Evolutionary conservation across 2,888 invertebrate genomes (phyloP).

Genomic region (Campoplex capitator): DNA sequence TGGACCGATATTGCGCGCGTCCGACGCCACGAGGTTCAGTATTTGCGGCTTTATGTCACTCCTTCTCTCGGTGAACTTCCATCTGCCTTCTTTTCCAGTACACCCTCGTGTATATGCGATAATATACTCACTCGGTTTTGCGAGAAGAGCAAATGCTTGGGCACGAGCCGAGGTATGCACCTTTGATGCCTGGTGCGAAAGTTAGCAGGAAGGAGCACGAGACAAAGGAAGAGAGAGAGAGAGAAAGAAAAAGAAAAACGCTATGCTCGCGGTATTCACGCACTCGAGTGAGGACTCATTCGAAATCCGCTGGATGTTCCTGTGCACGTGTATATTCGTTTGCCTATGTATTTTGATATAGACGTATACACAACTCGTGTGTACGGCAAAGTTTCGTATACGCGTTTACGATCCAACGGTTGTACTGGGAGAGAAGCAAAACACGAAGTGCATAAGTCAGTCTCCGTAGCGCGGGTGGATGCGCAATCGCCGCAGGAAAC

Average conservation of each 20-base stretch:
- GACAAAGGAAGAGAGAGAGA: constrained; percentile 17
- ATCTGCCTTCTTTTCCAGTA: constrained; percentile 28
- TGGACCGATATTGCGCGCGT: constrained; percentile 44
- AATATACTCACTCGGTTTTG: constrained; percentile 59
- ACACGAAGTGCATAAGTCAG: constrained; percentile 74
- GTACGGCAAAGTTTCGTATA: constrained; percentile 48
- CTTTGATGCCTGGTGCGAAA: constrained; percentile 36
- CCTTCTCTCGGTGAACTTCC: constrained; percentile 49
- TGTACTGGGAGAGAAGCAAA: constrained; percentile 44
- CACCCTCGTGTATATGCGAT: constrained; percentile 43
- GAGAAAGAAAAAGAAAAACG: neutral
- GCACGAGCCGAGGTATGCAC: constrained; percentile 52
- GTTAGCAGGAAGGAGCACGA: neutral
- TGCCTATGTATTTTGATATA: constrained; percentile 28
- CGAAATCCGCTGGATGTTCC: constrained; percentile 56
- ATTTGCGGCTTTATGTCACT: constrained; percentile 66
- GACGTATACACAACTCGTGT: constrained; percentile 7
- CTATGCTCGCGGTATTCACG: constrained; percentile 51
- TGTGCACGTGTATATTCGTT: constrained; percentile 20
- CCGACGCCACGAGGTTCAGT: constrained; percentile 21
- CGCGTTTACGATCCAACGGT: constrained; percentile 69
- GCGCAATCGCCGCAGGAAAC: constrained; percentile 69
- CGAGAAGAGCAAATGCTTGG: constrained; percentile 59
- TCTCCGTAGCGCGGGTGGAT: constrained; percentile 69
- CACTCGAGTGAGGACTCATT: constrained; percentile 68